Base-by-base conservation (phyloP, 2,797 vertebrate species). In the Sebastes nivosus region DNA sequence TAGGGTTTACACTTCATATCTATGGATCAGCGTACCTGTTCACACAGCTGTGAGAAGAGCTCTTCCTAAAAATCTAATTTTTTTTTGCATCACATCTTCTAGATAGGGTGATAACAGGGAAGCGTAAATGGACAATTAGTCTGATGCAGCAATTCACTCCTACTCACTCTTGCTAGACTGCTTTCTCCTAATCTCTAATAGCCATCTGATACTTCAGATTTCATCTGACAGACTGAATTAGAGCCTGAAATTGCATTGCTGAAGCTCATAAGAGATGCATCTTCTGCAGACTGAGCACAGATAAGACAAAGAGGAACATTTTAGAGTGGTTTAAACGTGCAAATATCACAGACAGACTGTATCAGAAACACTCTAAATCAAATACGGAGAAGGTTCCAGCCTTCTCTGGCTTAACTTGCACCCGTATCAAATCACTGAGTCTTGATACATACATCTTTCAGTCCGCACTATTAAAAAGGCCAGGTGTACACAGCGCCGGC, bases 201-300 rank as follows among this genome's bases (percentile, higher is more conserved):
- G 63, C 42, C 63, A 84, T 91, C 76, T 81, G 75, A 86, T 80
- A 76, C 79, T 81, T 70, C 54, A 69, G 55, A 88, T 79, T 79
- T 60, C 32, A 83, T 80, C 64, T 9, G 5, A 81, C 81, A 77
- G 82, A 81, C 59, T 58, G 34, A 84, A 89, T 83, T 85, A 77
- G 30, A 77, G 66, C 42, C 57, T 2, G 27, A 65, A 87, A 90
- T 90, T 82, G 69, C 72, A 82, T 66, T 69, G 36, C 84, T 72
- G 52, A 75, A 6, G 27, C 46, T 42, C 85, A 86, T 77, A 74
- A 85, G 60, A 70, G 68, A 79, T 38, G 65, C 18, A 36, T 69
- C 30, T 3, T 27, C 67, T 42, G 8, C 25, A 66, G 64, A 42
- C 22, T 22, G 55, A 22, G 58, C 36, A 54, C n/a, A 52, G 77